phyloP scores from a whole-genome alignment of 2,113 vertebrate species.

The Paraplagusia blochii region DNA sequence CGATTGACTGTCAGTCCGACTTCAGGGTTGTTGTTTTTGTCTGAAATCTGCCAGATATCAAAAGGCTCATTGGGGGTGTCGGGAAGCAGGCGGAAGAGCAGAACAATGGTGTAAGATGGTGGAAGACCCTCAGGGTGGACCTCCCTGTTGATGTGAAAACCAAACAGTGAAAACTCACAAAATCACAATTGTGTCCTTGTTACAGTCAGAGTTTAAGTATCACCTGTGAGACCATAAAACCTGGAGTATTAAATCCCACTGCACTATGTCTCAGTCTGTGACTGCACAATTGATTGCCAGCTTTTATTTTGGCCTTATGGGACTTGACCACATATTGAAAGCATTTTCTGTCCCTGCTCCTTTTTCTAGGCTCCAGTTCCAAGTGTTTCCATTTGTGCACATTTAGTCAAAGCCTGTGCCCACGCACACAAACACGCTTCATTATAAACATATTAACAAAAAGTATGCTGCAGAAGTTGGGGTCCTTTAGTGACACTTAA shows the following conservation, averaged over 20 bases:
- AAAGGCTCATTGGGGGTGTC: constrained; percentile 88
- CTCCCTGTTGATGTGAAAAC: constrained; percentile 77
- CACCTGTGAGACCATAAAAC: neutral
- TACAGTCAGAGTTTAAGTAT: neutral
- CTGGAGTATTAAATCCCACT: constrained; percentile 2
- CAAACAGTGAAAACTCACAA: constrained; percentile 12
- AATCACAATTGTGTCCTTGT: neutral
- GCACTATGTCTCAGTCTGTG: neutral
- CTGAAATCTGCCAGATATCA: constrained; percentile 97
- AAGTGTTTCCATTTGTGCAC: constrained; percentile 66
- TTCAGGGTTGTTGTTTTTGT: constrained; percentile 91
- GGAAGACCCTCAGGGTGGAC: constrained; percentile 93
- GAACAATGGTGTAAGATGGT: constrained; percentile 88
- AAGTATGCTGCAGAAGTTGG: constrained; percentile 27
- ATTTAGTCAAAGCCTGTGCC: constrained; percentile 28
- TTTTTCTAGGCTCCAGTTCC: constrained; percentile 5
- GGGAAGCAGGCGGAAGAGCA: constrained; percentile 91
- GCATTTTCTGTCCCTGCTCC: constrained; percentile 50
- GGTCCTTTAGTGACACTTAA: constrained; percentile 28
- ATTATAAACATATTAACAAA: constrained; percentile 55
- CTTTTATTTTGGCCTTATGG: constrained; percentile 21
- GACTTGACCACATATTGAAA: constrained; percentile 62
- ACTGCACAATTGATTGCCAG: constrained; percentile 28
- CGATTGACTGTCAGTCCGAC: constrained; percentile 91
- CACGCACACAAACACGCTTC: constrained; percentile 36